Percentiles rank a stretch among this genome's conserved stretches.
Evolutionary conservation across 1,140 invertebrate genomes (phyloP).

Genomic region (Harlomillsia oculata): DNA sequence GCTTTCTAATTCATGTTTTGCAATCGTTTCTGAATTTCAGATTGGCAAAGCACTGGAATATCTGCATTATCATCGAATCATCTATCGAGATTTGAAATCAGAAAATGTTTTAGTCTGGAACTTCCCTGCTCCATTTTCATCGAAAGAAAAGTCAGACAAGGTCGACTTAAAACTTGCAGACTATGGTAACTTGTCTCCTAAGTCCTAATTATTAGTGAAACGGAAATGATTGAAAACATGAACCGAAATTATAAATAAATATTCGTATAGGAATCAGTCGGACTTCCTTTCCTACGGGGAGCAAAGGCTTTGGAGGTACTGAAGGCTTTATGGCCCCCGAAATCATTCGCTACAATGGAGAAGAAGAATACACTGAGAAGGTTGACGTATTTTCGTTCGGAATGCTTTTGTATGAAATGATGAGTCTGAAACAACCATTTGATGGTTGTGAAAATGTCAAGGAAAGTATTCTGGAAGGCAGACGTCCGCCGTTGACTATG

Average conservation of each 20-base stretch:
- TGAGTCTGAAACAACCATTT: constrained; percentile 87
- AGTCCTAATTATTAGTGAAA: not conserved
- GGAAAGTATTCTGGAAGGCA: constrained; percentile 89
- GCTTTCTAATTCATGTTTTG: not conserved
- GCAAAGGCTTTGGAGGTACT: constrained; percentile 90
- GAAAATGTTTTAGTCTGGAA: constrained; percentile 97
- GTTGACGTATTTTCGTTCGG: constrained; percentile 98
- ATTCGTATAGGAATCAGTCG: constrained; percentile 63
- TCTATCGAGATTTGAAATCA: constrained; percentile 93
- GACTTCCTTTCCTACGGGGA: constrained; percentile 73
- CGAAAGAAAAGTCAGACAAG: constrained; percentile 43
- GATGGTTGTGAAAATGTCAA: constrained; percentile 91
- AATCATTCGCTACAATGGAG: constrained; percentile 72
- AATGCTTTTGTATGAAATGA: constrained; percentile 96
- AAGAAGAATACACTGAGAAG: constrained; percentile 98
- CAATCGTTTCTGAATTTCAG: not conserved
- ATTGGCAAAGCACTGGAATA: constrained; percentile 77
- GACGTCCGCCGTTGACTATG: constrained; percentile 72
- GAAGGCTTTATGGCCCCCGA: constrained; percentile 95
- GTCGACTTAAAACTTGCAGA: constrained; percentile 90
- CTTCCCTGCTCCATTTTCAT: constrained; percentile 62
- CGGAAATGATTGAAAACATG: not conserved
- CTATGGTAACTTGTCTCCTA: constrained; percentile 59
- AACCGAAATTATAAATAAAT: not conserved
- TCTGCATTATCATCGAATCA: constrained; percentile 84